Base-by-base conservation (phyloP, 2,113 vertebrate genomes). In the Anseranas semipalmata region DNA sequence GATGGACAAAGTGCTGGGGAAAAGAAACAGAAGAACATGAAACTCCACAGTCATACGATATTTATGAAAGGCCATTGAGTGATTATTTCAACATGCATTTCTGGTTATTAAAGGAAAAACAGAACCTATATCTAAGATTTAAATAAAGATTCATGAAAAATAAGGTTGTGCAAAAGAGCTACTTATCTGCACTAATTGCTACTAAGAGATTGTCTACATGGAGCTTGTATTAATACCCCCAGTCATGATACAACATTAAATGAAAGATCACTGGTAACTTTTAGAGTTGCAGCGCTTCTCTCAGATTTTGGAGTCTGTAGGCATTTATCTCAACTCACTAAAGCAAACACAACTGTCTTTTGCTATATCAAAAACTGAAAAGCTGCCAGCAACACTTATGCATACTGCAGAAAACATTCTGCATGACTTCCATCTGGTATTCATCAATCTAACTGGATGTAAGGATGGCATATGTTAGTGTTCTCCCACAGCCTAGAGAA, bases 371-470 rank as follows among this genome's bases (percentile, higher is more conserved):
- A 13, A 81, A 94, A 75, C 96, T 92, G 88, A 96, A 93, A 96
- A 91, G 53, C 95, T 96, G 96, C 86, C 91, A 73, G 89, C 91
- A 95, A 85, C 89, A 77, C 94, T 96, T 95, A 77, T 50, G 60
- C 73, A 82, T 70, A 67, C 96, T 97, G 95, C 96, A 59, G 79
- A 96, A 96, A 96, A 97, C 97, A 94, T 97, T 96, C 97, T 95
- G 95, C 87, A 93, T 79, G 35, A 89, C 90, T 96, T 97, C 98
- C 98, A 98, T 98, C 98, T 99, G 98, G 93, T 98, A 91, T 95
- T 97, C 95, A 97, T 97, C 98, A 94, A 56, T 87, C 80, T 91
- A 93, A 43, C 81, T 67, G 84, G 78, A 98, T 97, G 96, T 91
- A 97, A 98, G 96, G 97, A 97, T 95, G 98, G 95, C 97, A 98